These are phyloP conservation scores for Brachyistius frenatus DNA, from an alignment of 2,113 vertebrate genomes.

Conservation along the genomic window DNA sequence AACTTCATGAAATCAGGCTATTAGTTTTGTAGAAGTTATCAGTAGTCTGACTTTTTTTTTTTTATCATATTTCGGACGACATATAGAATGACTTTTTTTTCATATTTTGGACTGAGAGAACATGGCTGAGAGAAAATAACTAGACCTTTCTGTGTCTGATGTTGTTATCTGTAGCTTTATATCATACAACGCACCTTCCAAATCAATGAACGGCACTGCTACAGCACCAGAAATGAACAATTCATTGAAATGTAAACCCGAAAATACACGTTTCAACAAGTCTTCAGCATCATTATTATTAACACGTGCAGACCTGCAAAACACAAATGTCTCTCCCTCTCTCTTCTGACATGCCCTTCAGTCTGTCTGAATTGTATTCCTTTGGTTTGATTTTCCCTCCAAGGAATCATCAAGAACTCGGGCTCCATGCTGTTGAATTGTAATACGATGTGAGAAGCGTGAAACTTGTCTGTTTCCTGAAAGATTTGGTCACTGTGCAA, in stretches of 20 bases:
- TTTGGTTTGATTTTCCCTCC: conserved; percentile 23
- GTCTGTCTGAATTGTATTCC: conserved; percentile 7
- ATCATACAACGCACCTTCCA: neutral
- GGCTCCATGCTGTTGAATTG: neutral
- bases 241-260: conserved; percentile 9
- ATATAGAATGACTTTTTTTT: too few relatives aligned
- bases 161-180: neutral
- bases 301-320: neutral
- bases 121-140: neutral
- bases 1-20: neutral
- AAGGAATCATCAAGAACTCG: conserved; percentile 21
- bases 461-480: neutral
- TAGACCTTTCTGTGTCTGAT: neutral
- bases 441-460: conserved; percentile 8
- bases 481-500: neutral
- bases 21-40: too few relatives aligned
- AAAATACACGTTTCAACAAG: conserved; percentile 11
- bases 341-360: conserved; percentile 2
- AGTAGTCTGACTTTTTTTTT: too few relatives aligned
- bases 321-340: neutral
- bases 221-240: conserved; percentile 6
- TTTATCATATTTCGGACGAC: too few relatives aligned
- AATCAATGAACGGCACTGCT: neutral
- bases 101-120: neutral
- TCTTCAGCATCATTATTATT: neutral